These are phyloP conservation scores for Euphydryas editha DNA, from an alignment of 2,888 invertebrate species.

Conservation along the genomic window DNA sequence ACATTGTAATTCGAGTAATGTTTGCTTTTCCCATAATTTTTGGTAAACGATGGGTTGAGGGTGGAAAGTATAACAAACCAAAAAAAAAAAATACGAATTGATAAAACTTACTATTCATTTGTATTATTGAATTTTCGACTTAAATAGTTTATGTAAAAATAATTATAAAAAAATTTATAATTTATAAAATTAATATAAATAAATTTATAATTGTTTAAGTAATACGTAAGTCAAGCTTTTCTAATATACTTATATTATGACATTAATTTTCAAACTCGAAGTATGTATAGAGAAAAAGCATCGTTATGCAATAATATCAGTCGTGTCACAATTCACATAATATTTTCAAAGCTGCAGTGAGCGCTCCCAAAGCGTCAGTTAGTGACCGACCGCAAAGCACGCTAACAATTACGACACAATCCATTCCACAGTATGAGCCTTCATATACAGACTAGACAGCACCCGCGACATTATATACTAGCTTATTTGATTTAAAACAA, in stretches of 20 bases:
- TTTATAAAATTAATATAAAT: no score
- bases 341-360: constrained; percentile 42
- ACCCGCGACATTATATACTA: not conserved
- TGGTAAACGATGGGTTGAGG: constrained; percentile 61
- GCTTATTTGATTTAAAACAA: not conserved
- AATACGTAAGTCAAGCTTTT: no score
- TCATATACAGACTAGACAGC: constrained; percentile 33
- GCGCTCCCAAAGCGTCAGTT: constrained; percentile 48
- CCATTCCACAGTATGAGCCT: constrained; percentile 39
- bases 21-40: constrained; percentile 81
- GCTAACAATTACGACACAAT: constrained; percentile 43
- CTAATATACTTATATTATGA: no score
- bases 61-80: constrained; percentile 38
- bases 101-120: constrained; percentile 1
- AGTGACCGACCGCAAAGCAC: constrained; percentile 36
- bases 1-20: constrained; percentile 73
- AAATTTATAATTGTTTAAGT: no score
- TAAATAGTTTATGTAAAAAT: not conserved
- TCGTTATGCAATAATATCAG: constrained; percentile 23
- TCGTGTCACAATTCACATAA: constrained; percentile 43
- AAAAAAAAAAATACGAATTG: constrained; percentile 29
- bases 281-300: no score
- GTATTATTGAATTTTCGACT: not conserved
- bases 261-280: no score
- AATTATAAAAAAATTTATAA: not conserved